Base-by-base conservation (phyloP, 2,113 vertebrate species). In the Xerus inauris region DNA sequence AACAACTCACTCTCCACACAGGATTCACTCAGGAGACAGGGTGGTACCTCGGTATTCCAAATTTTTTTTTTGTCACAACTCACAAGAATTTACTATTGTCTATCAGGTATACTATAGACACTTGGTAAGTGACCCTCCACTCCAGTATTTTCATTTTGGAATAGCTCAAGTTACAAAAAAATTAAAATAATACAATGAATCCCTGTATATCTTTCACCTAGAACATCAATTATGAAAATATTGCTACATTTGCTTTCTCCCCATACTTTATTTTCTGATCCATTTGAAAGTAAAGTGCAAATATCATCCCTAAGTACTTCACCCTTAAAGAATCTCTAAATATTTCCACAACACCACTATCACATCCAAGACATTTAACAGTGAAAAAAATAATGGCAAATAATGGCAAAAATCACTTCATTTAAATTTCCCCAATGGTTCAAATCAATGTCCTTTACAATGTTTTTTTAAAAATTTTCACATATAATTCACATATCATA, bases 201-300 rank as follows among this genome's bases (percentile, higher is more conserved):
- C 6, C 22, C 12, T 71, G 30, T 38, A 30, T 62, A 40, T 69
- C 40, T 45, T 93, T 91, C 57, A 83, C 11, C 32, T 38, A 71
- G 35, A 77, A 73, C 20, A 72, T 64, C 45, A n/a, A 65, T 17
- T 76, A 19, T 73, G 76, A 94, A 71, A 85, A 75, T 91, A 64
- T 62, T 81, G 59, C 72, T 20, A 86, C 8, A 80, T 76, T 62
- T 84, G 8, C 80, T 77, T 75, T 91, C 72, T 89, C 38, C 72
- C 26, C 80, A 67, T 77, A 59, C 32, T 80, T 57, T 62, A 57
- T 45, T 54, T 80, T 67, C 35, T 76, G 30, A 85, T 57, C 47
- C 65, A 87, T 71, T 82, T 87, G 24, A 95, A 87, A 95, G 54
- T 51, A 91, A 96, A 93, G 28, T 72, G 17, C 35, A 96, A 92